These are phyloP conservation scores for Perognathus longimembris DNA, from an alignment of 2,113 vertebrate genomes.

Conservation along the genomic window DNA sequence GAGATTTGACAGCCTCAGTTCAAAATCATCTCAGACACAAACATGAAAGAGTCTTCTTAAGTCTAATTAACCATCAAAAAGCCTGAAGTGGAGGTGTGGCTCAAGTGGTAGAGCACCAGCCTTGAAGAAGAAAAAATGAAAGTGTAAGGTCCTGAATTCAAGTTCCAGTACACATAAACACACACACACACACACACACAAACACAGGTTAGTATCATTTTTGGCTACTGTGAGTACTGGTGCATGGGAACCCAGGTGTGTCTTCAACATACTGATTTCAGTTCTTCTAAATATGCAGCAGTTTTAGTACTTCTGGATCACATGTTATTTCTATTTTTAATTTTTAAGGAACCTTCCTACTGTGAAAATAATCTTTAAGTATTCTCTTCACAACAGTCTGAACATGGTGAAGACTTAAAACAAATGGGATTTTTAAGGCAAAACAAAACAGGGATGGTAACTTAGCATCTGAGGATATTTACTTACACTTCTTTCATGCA, in stretches of 20 bases:
- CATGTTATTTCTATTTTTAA: not conserved
- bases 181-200: too few relatives aligned
- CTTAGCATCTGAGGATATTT: not conserved
- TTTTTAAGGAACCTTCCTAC: not conserved
- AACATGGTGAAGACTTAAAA: not conserved
- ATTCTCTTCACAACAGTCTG: not conserved
- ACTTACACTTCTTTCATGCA: not conserved
- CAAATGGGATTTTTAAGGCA: not conserved
- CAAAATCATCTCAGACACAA: too few relatives aligned
- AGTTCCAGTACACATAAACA: too few relatives aligned
- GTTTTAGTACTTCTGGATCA: not conserved
- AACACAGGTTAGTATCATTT: not conserved
- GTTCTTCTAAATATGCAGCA: not conserved
- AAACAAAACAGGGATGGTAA: not conserved
- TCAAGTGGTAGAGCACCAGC: too few relatives aligned
- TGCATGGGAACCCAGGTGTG: not conserved
- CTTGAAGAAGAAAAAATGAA: too few relatives aligned
- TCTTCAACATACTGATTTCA: not conserved
- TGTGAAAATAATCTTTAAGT: constrained; percentile 10
- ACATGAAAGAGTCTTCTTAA: too few relatives aligned
- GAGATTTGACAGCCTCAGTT: too few relatives aligned
- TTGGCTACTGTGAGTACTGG: not conserved
- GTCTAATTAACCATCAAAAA: too few relatives aligned
- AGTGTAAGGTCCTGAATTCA: too few relatives aligned
- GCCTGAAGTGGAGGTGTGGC: too few relatives aligned